These are phyloP conservation scores for Chrysina gloriosa DNA, from an alignment of 2,888 invertebrate genomes.

Conservation along the genomic window DNA sequence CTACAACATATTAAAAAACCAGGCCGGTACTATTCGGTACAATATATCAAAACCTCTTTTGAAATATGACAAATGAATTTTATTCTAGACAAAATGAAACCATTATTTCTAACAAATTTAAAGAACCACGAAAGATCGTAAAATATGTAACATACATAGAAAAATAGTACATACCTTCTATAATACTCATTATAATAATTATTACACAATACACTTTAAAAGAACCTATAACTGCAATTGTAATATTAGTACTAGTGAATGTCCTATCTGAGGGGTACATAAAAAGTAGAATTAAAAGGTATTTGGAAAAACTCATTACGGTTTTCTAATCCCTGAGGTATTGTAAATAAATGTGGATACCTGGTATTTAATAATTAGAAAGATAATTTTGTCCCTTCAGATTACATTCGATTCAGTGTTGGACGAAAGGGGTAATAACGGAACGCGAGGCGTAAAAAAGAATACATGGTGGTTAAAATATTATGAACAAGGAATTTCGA, in stretches of 20 bases:
- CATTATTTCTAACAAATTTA: not conserved
- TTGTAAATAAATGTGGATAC: too few relatives aligned
- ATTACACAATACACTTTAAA: constrained; percentile 9
- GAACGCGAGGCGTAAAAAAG: too few relatives aligned
- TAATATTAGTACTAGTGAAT: constrained; percentile 1
- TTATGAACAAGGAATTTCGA: too few relatives aligned
- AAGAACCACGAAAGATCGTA: not conserved
- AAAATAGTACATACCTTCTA: constrained; percentile 9
- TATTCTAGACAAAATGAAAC: not conserved
- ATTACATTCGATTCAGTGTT: too few relatives aligned
- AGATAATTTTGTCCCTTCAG: too few relatives aligned
- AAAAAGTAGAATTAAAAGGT: not conserved
- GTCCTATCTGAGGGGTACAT: constrained; percentile 6
- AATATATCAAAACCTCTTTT: constrained; percentile 2
- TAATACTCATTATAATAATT: constrained; percentile 7
- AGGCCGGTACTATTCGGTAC: not conserved
- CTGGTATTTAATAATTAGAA: too few relatives aligned
- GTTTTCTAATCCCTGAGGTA: not conserved
- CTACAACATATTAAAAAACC: constrained; percentile 1
- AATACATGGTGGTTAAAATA: too few relatives aligned
- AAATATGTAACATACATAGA: not conserved
- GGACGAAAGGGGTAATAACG: too few relatives aligned
- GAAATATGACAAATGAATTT: constrained; percentile 11
- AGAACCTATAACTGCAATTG: not conserved
- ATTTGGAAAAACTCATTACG: not conserved